These are phyloP conservation scores for Chloropsis cyanopogon DNA, from an alignment of 2,113 vertebrate genomes.

Conservation along the genomic window DNA sequence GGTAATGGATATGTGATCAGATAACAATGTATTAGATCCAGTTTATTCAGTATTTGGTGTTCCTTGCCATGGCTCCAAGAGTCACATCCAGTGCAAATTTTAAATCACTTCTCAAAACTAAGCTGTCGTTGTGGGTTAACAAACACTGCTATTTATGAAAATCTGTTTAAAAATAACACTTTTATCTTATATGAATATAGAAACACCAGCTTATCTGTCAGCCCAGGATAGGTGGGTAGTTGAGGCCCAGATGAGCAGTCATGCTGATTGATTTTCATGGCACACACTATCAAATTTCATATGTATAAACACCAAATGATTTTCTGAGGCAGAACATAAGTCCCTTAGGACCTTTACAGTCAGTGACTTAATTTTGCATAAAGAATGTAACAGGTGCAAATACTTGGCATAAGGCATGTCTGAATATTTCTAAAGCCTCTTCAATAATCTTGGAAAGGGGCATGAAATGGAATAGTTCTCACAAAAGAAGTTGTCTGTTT, in stretches of 20 bases:
- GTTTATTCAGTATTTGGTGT: neutral
- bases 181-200: neutral
- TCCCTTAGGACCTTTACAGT: neutral
- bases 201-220: neutral
- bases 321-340: neutral
- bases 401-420: conserved; percentile 1
- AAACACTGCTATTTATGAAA: neutral
- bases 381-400: conserved; percentile 52
- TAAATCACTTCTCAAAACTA: neutral
- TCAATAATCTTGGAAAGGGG: conserved; percentile 18
- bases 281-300: neutral
- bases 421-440: conserved; percentile 33
- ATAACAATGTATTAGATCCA: neutral
- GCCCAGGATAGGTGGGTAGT: neutral
- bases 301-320: neutral
- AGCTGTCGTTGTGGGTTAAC: neutral
- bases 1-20: neutral
- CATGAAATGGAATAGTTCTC: neutral
- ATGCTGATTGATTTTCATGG: neutral
- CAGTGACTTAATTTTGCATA: conserved; percentile 28
- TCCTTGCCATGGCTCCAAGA: neutral
- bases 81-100: neutral
- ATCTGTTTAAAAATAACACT: neutral
- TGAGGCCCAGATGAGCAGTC: neutral
- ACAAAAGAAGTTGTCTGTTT: neutral